Evolutionary conservation across 2,888 invertebrate species (phyloP).

Genomic region (Abscondita cerata): DNA sequence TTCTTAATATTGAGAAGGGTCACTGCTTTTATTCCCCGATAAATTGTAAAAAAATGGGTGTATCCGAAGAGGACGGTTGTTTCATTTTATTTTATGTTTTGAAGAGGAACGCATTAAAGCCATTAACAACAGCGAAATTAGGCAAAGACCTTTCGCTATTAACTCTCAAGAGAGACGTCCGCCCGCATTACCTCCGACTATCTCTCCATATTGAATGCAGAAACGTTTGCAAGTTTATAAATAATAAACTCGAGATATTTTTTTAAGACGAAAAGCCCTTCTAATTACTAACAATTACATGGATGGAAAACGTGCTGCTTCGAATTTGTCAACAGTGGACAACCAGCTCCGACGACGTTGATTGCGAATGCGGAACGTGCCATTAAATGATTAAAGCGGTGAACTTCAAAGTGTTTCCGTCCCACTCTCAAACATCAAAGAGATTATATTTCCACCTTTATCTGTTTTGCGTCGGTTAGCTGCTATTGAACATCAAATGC

Average conservation of each 20-base stretch:
- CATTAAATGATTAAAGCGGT: slow-evolving; percentile 47
- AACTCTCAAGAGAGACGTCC: no score
- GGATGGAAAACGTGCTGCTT: slow-evolving; percentile 12
- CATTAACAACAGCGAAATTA: no score
- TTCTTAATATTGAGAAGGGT: no score
- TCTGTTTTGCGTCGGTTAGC: slow-evolving; percentile 17
- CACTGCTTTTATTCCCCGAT: no score
- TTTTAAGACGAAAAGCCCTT: slow-evolving; percentile 12
- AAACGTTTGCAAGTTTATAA: no score
- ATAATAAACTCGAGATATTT: not conserved
- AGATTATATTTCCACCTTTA: slow-evolving; percentile 29
- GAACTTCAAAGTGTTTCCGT: slow-evolving; percentile 42
- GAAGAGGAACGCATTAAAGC: no score
- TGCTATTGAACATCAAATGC: slow-evolving; percentile 23
- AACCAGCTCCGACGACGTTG: slow-evolving; percentile 32
- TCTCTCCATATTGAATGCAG: no score
- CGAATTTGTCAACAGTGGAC: slow-evolving; percentile 29
- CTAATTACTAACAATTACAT: slow-evolving; percentile 11
- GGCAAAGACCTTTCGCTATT: no score
- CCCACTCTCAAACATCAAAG: slow-evolving; percentile 32
- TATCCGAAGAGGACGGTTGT: no score
- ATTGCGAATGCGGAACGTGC: slow-evolving; percentile 40
- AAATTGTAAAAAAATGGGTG: no score
- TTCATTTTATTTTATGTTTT: no score
- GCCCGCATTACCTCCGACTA: no score